Percentiles rank a stretch among this genome's conserved stretches.
Conservation (phyloP, 2,113 vertebrate genomes). For the Vombatus ursinus region DNA sequence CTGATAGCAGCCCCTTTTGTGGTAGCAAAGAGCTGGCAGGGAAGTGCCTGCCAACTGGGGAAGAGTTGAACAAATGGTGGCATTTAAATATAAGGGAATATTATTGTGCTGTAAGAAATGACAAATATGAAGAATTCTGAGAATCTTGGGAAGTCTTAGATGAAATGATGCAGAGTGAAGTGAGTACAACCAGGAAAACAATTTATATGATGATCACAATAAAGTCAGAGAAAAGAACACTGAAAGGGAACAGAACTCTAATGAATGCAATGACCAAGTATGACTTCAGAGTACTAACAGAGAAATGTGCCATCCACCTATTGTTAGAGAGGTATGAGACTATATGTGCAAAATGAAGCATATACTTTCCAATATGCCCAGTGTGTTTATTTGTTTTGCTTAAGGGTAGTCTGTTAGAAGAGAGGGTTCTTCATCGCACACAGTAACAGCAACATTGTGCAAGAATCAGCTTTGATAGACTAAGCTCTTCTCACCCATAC, state of each 20-base stretch:
- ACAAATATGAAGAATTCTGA: background rate
- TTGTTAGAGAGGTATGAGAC: background rate
- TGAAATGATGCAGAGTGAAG: background rate
- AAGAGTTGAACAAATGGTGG: background rate
- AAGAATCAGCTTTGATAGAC: too few species aligned
- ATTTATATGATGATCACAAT: background rate
- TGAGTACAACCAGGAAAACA: background rate
- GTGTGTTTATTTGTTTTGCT: background rate
- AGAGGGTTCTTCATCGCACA: background rate
- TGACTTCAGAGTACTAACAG: background rate
- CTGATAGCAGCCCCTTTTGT: background rate
- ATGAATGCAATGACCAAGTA: background rate
- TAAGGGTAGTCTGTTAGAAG: background rate
- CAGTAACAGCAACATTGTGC: too few species aligned
- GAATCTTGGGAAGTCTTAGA: background rate
- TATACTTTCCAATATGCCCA: background rate
- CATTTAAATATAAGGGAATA: background rate
- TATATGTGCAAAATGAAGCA: background rate
- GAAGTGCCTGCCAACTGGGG: background rate
- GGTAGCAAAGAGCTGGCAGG: background rate
- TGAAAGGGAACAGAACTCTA: background rate
- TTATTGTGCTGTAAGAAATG: background rate
- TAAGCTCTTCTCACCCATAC: too few species aligned
- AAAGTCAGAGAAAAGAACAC: background rate
- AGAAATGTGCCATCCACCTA: background rate